These are phyloP conservation scores for Empidonax traillii DNA, from an alignment of 2,113 vertebrate genomes.

Conservation along the genomic window DNA sequence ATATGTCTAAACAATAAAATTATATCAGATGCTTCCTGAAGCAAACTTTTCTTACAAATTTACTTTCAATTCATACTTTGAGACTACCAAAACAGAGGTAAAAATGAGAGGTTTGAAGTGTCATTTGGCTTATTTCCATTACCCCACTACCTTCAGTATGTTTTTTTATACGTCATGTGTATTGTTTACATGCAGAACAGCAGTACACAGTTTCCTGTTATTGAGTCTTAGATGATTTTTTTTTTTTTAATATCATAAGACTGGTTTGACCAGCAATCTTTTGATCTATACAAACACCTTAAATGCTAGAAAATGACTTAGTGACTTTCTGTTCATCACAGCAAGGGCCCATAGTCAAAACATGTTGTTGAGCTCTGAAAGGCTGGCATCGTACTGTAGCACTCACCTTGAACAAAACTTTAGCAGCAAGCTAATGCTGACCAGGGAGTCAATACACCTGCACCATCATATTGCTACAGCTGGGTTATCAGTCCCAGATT, in stretches of 20 bases:
- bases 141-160: not conserved
- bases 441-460: not conserved
- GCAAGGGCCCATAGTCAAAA: not conserved
- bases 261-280: not conserved
- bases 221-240: not conserved
- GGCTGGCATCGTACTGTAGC: too few relatives aligned
- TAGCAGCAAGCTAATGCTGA: not conserved
- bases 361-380: not conserved
- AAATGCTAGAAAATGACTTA: not conserved
- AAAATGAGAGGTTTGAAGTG: not conserved
- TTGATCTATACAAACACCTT: not conserved
- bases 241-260: not conserved
- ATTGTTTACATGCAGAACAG: not conserved
- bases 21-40: not conserved
- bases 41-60: not conserved
- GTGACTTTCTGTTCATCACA: not conserved
- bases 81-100: not conserved
- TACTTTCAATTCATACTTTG: not conserved
- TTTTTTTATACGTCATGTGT: not conserved
- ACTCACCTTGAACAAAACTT: not conserved
- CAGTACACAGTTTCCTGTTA: not conserved
- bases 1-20: not conserved
- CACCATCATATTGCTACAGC: rapidly evolving
- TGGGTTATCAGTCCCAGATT: not conserved
- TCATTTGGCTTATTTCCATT: not conserved